Percentiles rank a stretch among this genome's conserved stretches.
Evolutionary conservation across 2,113 vertebrate genomes (phyloP).

Genomic region (Myotis yumanensis): DNA sequence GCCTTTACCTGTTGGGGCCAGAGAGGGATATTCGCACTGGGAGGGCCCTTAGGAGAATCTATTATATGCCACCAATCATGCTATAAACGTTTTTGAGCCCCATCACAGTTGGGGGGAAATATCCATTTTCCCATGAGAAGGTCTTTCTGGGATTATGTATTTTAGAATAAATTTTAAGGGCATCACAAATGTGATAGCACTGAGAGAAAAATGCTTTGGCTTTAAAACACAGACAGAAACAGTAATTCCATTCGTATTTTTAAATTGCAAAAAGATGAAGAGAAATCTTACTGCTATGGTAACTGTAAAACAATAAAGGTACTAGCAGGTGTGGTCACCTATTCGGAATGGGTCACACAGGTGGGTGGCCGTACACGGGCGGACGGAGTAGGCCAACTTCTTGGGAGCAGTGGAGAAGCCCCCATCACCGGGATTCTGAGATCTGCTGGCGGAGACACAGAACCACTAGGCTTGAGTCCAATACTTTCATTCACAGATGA

Average conservation of each 20-base stretch:
- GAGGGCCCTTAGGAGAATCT: background rate
- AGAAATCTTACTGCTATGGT: background rate
- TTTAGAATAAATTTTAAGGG: conserved; percentile 11
- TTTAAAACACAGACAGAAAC: conserved; percentile 48
- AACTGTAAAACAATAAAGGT: background rate
- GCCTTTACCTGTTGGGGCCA: background rate
- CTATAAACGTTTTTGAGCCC: background rate
- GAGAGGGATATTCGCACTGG: background rate
- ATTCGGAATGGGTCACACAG: background rate
- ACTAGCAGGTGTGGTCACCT: background rate
- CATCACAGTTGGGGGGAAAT: background rate
- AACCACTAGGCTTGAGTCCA: background rate
- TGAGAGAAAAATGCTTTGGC: background rate
- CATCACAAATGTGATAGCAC: background rate
- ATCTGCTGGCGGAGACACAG: background rate
- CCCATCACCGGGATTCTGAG: background rate
- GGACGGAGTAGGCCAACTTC: background rate
- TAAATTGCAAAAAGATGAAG: conserved; percentile 11
- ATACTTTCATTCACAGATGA: background rate
- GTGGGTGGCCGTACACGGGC: background rate
- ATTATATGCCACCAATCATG: background rate
- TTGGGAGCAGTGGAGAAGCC: accelerated
- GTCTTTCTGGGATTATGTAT: background rate
- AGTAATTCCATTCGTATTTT: conserved; percentile 18
- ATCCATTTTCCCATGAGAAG: background rate